Base-by-base conservation (phyloP, 2,113 vertebrate species). In the Lasiurus borealis region DNA sequence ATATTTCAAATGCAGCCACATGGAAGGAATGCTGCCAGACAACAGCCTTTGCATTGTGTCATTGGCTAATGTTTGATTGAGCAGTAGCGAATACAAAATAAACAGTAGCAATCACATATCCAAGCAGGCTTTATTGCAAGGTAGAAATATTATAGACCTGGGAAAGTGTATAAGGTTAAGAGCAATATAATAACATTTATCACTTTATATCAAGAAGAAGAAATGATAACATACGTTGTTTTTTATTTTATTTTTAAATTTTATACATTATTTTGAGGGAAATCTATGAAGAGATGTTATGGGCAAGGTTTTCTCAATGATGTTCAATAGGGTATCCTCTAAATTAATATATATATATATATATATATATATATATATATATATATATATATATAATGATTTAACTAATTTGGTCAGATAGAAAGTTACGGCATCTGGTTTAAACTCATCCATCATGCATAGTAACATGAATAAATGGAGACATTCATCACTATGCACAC, bases 401-500 rank as follows among this genome's bases (percentile, higher is more conserved):
- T n/a, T n/a, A n/a, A n/a, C n/a, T n/a, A n/a, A n/a, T n/a, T n/a
- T n/a, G n/a, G n/a, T 97, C 46, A 98, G 97, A 98, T 97, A 96
- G 96, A 46, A 97, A 98, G 81, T 97, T 98, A 78, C 88, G 88
- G 97, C 98, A 98, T 98, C 98, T 98, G 98, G 96, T 96, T 98
- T 97, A 95, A 97, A 97, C 97, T 97, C 98, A 98, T 98, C 96
- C 98, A 98, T 98, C 98, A 98, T 85, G 86, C 95, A 97, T 96
- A 97, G 96, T 98, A 98, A 98, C 90, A 92, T 0, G 98, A 98
- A 98, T 98, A 98, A 98, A 98, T 98, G 97, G 98, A 98, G 98
- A 98, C 98, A 98, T 98, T 98, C 97, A 98, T 98, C 98, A 98
- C 97, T 97, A 98, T 97, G 97, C 97, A 98, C 97, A 98, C 98